phyloP scores from a whole-genome alignment of 2,888 invertebrate genomes.

The Nysson spinosus region DNA sequence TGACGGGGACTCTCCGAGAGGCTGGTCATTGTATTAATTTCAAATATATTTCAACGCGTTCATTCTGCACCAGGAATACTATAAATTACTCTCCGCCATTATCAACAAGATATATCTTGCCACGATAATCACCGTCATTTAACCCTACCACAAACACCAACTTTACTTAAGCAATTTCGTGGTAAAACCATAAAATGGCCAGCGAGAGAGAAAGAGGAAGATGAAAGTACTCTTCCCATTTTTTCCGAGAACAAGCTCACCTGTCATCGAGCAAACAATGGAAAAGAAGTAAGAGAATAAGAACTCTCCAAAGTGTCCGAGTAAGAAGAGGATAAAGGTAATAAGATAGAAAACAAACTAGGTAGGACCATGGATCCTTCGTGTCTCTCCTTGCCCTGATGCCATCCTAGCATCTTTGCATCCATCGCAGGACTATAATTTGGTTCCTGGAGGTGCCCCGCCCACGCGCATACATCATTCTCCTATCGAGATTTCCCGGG shows the following conservation, averaged over 20 bases:
- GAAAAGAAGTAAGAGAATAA: slow-evolving; percentile 9
- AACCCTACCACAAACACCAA: too few relatives aligned
- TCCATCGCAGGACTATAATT: slow-evolving; percentile 62
- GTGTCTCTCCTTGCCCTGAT: slow-evolving; percentile 26
- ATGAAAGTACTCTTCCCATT: too few relatives aligned
- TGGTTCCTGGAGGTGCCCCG: slow-evolving; percentile 63
- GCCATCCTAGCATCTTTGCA: slow-evolving; percentile 32
- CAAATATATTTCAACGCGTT: neutral
- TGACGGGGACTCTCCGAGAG: neutral
- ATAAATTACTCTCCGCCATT: neutral
- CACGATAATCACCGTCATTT: too few relatives aligned
- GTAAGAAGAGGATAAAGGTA: slow-evolving; percentile 1
- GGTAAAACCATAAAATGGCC: too few relatives aligned
- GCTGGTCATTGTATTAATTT: neutral
- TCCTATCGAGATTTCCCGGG: slow-evolving; percentile 54
- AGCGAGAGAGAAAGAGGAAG: slow-evolving; percentile 20
- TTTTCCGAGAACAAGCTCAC: slow-evolving; percentile 60
- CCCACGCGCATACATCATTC: slow-evolving; percentile 66
- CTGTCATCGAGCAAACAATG: slow-evolving; percentile 67
- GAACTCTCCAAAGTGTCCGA: neutral
- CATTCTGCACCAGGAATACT: neutral
- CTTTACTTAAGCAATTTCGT: too few relatives aligned
- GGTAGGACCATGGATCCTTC: slow-evolving; percentile 17
- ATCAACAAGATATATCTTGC: too few relatives aligned
- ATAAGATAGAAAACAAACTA: slow-evolving; percentile 5